Percentiles rank a stretch among this genome's conserved stretches.
Evolutionary conservation across 1,140 invertebrate species (phyloP).

Genomic region (Delia radicum): DNA sequence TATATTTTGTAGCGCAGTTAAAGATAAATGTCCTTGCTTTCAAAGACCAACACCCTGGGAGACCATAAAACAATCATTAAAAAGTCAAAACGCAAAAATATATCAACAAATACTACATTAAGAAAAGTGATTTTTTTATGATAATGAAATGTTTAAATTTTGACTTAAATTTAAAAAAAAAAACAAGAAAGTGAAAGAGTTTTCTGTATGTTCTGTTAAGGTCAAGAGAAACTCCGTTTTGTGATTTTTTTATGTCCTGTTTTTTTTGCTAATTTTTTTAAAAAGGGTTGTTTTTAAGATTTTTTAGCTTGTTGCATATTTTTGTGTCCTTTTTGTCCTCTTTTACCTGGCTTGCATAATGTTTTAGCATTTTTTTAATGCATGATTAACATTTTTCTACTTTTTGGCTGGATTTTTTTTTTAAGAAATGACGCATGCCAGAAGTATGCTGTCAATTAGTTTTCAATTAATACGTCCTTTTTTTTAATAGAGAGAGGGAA

Average conservation of each 20-base stretch:
- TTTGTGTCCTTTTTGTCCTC: neutral
- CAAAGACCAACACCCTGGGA: neutral
- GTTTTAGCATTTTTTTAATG: slow-evolving; percentile 6
- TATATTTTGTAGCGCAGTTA: neutral
- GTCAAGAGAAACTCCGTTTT: neutral
- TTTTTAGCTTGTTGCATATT: neutral
- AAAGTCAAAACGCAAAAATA: slow-evolving; percentile 13
- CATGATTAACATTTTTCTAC: too few relatives aligned
- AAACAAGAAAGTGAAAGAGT: neutral
- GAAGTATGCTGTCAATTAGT: slow-evolving; percentile 10
- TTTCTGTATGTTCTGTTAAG: neutral
- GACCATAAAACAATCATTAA: slow-evolving; percentile 19
- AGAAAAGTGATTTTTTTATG: neutral
- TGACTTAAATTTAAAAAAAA: too few relatives aligned
- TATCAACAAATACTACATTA: neutral
- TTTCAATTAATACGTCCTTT: slow-evolving; percentile 11
- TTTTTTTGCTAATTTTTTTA: neutral
- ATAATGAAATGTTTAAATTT: too few relatives aligned
- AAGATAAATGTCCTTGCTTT: neutral
- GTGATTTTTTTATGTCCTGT: neutral
- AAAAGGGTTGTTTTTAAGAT: neutral
- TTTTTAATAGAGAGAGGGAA: neutral
- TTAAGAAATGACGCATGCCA: neutral
- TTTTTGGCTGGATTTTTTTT: neutral
- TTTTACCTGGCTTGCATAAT: slow-evolving; percentile 18